These are phyloP conservation scores for Coronaproctus castanopsis DNA, from an alignment of 2,888 invertebrate species.

Conservation along the genomic window DNA sequence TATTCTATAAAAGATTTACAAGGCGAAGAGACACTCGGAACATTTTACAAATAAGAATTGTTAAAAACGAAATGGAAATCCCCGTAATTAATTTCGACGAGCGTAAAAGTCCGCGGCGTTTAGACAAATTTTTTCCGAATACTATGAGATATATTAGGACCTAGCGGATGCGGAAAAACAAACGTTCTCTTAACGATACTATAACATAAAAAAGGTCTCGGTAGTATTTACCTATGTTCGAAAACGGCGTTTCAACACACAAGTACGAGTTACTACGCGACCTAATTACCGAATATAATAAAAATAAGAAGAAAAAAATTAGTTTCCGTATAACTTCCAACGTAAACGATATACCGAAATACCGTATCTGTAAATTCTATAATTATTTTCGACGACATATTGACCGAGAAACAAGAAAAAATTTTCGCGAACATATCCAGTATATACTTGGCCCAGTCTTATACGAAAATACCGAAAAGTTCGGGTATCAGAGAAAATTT, in stretches of 20 bases:
- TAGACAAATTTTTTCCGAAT: conserved; percentile 14
- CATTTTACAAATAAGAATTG: conserved; percentile 5
- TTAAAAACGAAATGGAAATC: conserved; percentile 1
- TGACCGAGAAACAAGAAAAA: conserved; percentile 23
- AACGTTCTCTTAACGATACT: conserved; percentile 24
- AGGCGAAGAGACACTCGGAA: not conserved
- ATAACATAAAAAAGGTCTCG: conserved; percentile 23
- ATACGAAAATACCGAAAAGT: conserved; percentile 25
- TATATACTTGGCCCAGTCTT: conserved; percentile 25
- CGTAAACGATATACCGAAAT: conserved; percentile 13
- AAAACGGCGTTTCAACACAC: conserved; percentile 22
- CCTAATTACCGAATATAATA: conserved; percentile 13
- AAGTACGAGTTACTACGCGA: conserved; percentile 22
- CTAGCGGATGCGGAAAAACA: conserved; percentile 24
- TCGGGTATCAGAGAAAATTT: conserved; percentile 24
- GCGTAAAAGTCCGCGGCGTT: too few relatives aligned
- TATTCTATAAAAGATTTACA: not conserved
- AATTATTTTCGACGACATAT: conserved; percentile 26
- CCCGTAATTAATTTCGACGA: too few relatives aligned
- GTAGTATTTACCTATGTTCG: conserved; percentile 25
- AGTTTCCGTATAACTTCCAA: conserved; percentile 17
- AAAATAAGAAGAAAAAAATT: conserved; percentile 4
- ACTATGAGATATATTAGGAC: conserved; percentile 22
- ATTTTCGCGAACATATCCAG: conserved; percentile 24
- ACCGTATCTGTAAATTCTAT: conserved; percentile 22